Base-by-base conservation (phyloP, 92 coral and sea anemone genomes). In the Ricordea florida region DNA sequence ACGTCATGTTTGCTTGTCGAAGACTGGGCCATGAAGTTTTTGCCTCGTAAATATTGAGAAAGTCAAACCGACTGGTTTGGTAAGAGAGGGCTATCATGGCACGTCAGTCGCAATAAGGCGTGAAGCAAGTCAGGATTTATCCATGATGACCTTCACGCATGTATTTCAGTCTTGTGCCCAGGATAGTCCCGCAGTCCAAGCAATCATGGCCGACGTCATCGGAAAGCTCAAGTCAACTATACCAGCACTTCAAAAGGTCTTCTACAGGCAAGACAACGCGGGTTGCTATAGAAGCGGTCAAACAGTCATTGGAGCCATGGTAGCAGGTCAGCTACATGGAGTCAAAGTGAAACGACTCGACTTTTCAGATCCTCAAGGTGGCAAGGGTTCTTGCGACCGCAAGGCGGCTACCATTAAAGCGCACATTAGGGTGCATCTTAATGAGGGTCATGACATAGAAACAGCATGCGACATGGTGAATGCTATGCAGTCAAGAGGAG, bases 351-450 rank as follows among this genome's bases (percentile, higher is more conserved):
- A 72, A 60, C 20, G 69, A 9, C n/a, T 57, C 50, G 83, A 83
- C 66, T 83, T 74, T 22, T 83, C 82, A 27, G 88, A 74, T 34
- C 88, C 88, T 4, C 83, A 83, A 53, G 88, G 69, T 16, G 78
- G 88, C 14, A 83, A 83, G 66, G 83, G 83, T 10, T 51, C 83
- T 23, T 83, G 88, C 57, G 88, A 83, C 46, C 64, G 88, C 11
- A 83, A 83, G 38, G 88, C 83, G 16, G 59, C 50, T 28, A 63
- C 62, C 14, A 81, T 61, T 53, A 71, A 81, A 42, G 61, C 57
- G 57, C 79, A 81, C 57, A 72, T 68, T 27, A 13, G 38, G 18
- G 28, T 22, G 27, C 27, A 68, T 35, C 66, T 68, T 10, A 29
- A 79, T 65, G 47, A 80, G 22, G 86, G 80, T 47, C 52, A 79